Base-by-base conservation (phyloP, 2,888 invertebrate genomes). In the Prosapia bicincta region DNA sequence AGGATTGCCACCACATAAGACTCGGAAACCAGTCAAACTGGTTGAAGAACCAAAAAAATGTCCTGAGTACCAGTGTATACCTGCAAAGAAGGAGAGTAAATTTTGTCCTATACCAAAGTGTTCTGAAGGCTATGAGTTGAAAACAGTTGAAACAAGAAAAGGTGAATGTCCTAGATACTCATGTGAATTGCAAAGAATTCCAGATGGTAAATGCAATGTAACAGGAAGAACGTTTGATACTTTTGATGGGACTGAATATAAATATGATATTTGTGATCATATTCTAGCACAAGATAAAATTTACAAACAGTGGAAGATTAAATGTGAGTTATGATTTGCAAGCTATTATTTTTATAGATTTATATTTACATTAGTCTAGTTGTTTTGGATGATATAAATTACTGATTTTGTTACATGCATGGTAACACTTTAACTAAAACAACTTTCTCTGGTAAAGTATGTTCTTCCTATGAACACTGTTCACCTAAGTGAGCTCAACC, bases 261-360 rank as follows among this genome's bases (percentile, higher is more conserved):
- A 93, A 81, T 93, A 92, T 81, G 93, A 94, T 80, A 88, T 93
- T 20, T 96, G 95, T 84, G 91, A 92, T 85, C 95, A 96, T 83
- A 89, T 93, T 67, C 85, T 94, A 65, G 93, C 92, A 0, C 86
- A 92, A 76, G 93, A 95, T 83, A 87, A 90, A 80, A 85, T 88
- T 10, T 85, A 88, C 77, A 88, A 90, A 68, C 87, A 89, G 43
- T 96, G 95, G 94, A 88, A 88, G 69, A 87, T 95, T 69, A 88
- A 90, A 70, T 85, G 93, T 93, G 83, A 88, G 88, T 85, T 6
- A n/a, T n/a, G n/a, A n/a, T n/a, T n/a, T n/a, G n/a, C n/a, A n/a
- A n/a, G n/a, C n/a, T n/a, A n/a, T n/a, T n/a, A n/a, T n/a, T n/a
- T n/a, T n/a, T n/a, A n/a, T n/a, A n/a, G n/a, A n/a, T n/a, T n/a